These are phyloP conservation scores for Equus quagga DNA, from an alignment of 2,113 vertebrate genomes.

Conservation along the genomic window DNA sequence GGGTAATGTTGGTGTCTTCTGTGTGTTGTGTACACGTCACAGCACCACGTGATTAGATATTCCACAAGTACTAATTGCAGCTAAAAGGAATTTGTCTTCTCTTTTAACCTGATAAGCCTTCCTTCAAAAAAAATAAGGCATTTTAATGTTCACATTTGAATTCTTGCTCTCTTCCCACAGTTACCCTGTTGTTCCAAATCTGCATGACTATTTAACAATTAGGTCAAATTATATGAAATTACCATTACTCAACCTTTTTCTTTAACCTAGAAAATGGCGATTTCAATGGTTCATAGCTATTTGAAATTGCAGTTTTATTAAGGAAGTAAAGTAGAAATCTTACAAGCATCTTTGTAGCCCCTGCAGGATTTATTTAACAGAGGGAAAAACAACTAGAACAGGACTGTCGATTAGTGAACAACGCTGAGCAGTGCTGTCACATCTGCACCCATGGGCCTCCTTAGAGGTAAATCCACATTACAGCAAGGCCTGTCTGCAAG, in stretches of 20 bases:
- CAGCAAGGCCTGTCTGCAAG: not conserved
- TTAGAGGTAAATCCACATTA: not conserved
- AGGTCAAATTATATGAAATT: not conserved
- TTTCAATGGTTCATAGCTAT: not conserved
- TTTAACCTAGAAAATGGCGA: not conserved
- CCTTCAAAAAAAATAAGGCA: not conserved
- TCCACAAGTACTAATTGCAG: slow-evolving; percentile 56
- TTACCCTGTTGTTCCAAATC: not conserved
- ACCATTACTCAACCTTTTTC: not conserved
- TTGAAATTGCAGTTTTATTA: slow-evolving; percentile 45
- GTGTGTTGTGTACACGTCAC: slow-evolving; percentile 4
- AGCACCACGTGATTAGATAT: slow-evolving; percentile 18
- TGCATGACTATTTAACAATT: not conserved
- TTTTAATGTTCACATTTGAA: slow-evolving; percentile 25
- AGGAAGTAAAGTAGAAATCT: slow-evolving; percentile 18
- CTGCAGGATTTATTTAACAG: slow-evolving; percentile 18
- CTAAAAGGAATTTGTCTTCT: slow-evolving; percentile 51
- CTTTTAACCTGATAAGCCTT: not conserved
- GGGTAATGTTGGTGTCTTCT: slow-evolving; percentile 40
- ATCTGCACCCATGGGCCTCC: not conserved
- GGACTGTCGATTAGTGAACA: not conserved
- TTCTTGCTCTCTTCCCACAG: slow-evolving; percentile 1
- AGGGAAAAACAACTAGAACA: not conserved
- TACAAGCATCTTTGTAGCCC: not conserved
- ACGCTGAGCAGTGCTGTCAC: too few relatives aligned